Evolutionary conservation across 2,113 vertebrate species (phyloP), one percentile per base, ranked within the genome.

Genomic region (Electrona antarctica): DNA sequence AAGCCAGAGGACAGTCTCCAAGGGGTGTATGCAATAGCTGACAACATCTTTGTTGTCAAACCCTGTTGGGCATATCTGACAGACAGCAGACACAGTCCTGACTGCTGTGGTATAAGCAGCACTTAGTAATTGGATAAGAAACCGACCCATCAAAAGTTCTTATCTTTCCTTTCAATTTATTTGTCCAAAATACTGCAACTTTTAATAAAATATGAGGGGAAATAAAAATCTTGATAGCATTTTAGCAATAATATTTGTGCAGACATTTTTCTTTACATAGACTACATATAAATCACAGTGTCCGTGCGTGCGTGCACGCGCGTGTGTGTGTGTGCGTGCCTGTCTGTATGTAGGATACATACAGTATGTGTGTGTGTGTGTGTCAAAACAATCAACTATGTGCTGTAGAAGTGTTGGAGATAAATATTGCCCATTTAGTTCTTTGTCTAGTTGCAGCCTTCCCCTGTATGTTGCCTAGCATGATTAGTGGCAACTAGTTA

Each of bases 401-500:
- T 21, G 21, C 21, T 21, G 21, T 41, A 41, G 33, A 41, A 41
- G 33, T 8, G 15, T 55, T n/a, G 4, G 6, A 54, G 1, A 6
- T 4, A 51, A 51, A 29, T 45, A 68, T 13, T 7, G 14, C 45
- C 15, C 2, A 13, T 46, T 64, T 85, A 58, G 69, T 46, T 60
- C 51, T 21, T 55, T 12, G 71, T 62, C 67, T 80, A 71, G 73
- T 76, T 88, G 71, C 75, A 81, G 68, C 74, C 45, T 72, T 77
- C 74, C 69, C 51, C 41, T 1, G 77, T 85, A 82, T 87, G 69
- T 65, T 77, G 80, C 67, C 74, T 85, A 76, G 72, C 72, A 81
- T 92, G 90, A 93, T 93, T 93, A 90, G 88, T 90, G 82, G 84
- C 85, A 81, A 89, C 86, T 91, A 88, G 92, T 92, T 93, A 92